Conservation (phyloP, 2,888 invertebrate genomes). For the Watsonalla cultraria region DNA sequence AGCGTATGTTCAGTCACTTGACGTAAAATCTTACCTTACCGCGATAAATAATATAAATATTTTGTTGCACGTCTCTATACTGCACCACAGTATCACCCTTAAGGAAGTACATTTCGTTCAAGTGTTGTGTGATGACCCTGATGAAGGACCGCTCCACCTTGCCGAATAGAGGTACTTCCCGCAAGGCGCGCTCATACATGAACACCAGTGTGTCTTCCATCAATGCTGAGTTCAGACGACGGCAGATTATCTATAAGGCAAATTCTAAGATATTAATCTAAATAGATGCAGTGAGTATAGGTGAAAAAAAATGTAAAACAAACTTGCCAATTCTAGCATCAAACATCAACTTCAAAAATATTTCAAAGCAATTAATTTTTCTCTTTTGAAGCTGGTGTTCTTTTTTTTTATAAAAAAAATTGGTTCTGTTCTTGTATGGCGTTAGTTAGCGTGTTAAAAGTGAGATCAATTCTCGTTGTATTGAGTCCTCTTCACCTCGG, state of each 20-base stretch:
- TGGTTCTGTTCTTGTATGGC: too few species aligned
- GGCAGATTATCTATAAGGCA: conserved; percentile 55
- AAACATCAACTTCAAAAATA: too few species aligned
- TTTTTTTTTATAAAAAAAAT: too few species aligned
- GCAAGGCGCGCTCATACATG: conserved; percentile 71
- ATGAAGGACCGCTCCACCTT: conserved; percentile 75
- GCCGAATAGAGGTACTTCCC: conserved; percentile 75
- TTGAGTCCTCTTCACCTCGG: too few species aligned
- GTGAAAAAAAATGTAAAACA: too few species aligned
- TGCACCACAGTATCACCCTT: conserved; percentile 70
- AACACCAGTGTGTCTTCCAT: conserved; percentile 75
- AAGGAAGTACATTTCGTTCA: conserved; percentile 71
- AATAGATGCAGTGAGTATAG: background rate
- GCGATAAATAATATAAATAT: conserved; percentile 71
- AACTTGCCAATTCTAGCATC: too few species aligned
- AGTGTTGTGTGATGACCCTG: conserved; percentile 72
- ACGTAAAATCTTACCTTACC: conserved; percentile 58
- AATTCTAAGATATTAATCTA: background rate
- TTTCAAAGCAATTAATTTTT: too few species aligned
- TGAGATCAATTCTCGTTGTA: too few species aligned
- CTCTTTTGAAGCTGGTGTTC: too few species aligned
- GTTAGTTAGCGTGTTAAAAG: too few species aligned
- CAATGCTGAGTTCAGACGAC: conserved; percentile 68
- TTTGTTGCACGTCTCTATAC: conserved; percentile 65
- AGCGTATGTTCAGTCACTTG: background rate